Percentiles rank a stretch among this genome's conserved stretches.
These are phyloP conservation scores for Fregetta grallaria DNA, from an alignment of 2,113 vertebrate genomes.

Conservation along the genomic window DNA sequence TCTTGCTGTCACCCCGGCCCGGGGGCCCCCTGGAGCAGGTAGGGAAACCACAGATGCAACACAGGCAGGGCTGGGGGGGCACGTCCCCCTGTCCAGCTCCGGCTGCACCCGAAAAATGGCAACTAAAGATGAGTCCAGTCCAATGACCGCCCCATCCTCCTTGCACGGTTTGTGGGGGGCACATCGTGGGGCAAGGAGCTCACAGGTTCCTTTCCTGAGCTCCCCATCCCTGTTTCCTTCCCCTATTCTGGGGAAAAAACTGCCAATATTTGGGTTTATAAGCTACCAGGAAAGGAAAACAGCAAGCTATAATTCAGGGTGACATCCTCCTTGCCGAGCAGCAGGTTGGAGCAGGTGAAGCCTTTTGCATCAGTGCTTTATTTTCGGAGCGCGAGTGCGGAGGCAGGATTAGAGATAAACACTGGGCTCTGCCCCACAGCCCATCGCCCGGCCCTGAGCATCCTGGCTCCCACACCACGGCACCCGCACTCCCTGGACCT, in stretches of 20 bases:
- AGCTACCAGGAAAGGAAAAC: neutral
- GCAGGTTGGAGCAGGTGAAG: neutral
- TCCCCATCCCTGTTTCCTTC: neutral
- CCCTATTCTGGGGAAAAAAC: rapidly evolving
- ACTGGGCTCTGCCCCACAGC: neutral
- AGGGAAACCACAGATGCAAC: slow-evolving; percentile 20
- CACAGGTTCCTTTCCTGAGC: neutral
- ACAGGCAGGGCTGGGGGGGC: neutral
- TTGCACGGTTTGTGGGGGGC: rapidly evolving
- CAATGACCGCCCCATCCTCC: rapidly evolving
- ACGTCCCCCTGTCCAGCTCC: neutral
- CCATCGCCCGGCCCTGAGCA: neutral
- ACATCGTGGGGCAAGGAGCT: rapidly evolving
- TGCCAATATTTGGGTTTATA: neutral
- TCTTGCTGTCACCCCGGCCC: neutral
- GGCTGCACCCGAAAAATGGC: rapidly evolving
- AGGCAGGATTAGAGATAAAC: neutral
- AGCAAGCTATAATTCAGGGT: neutral
- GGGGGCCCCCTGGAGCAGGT: slow-evolving; percentile 11
- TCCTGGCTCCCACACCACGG: neutral
- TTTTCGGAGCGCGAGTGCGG: rapidly evolving
- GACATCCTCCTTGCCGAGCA: neutral
- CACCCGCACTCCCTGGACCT: neutral
- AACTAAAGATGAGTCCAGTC: neutral
- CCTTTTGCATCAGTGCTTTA: neutral